These are phyloP conservation scores for Ictidomys tridecemlineatus DNA, from an alignment of 2,113 vertebrate species.

Conservation along the genomic window DNA sequence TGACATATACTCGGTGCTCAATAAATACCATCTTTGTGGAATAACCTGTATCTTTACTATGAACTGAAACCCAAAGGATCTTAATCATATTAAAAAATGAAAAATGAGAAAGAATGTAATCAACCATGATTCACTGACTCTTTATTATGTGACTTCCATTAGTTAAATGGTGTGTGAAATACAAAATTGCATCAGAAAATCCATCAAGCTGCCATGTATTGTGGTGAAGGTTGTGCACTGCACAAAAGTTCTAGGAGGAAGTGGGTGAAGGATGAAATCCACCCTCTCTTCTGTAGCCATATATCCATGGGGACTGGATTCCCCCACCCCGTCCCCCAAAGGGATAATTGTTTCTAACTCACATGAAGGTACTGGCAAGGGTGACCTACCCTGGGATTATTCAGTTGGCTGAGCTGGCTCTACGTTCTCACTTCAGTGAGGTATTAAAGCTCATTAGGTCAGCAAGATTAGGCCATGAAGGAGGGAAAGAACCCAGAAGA, in stretches of 20 bases:
- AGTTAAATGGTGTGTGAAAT: constrained; percentile 51
- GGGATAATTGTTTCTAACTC: background rate
- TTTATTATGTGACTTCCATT: constrained; percentile 37
- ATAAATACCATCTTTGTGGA: background rate
- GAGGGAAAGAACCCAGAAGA: background rate
- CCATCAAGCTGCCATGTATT: background rate
- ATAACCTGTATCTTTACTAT: background rate
- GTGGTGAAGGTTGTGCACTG: background rate
- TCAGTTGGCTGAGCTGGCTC: background rate
- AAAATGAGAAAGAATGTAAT: constrained; percentile 36
- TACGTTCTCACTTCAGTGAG: background rate
- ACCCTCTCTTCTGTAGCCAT: background rate
- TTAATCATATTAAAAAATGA: constrained; percentile 46
- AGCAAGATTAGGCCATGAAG: accelerated
- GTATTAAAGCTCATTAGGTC: background rate
- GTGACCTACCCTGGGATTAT: too few species aligned
- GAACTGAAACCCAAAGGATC: constrained; percentile 42
- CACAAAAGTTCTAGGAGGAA: background rate
- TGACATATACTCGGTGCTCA: background rate
- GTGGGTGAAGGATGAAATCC: background rate
- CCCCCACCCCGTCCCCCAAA: background rate
- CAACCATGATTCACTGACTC: constrained; percentile 9
- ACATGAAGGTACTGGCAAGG: background rate
- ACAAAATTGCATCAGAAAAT: background rate
- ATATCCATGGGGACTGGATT: too few species aligned